Evolutionary conservation across 2,113 vertebrate genomes (phyloP), one percentile per base, ranked within the genome.

Genomic region (Plotosus lineatus): DNA sequence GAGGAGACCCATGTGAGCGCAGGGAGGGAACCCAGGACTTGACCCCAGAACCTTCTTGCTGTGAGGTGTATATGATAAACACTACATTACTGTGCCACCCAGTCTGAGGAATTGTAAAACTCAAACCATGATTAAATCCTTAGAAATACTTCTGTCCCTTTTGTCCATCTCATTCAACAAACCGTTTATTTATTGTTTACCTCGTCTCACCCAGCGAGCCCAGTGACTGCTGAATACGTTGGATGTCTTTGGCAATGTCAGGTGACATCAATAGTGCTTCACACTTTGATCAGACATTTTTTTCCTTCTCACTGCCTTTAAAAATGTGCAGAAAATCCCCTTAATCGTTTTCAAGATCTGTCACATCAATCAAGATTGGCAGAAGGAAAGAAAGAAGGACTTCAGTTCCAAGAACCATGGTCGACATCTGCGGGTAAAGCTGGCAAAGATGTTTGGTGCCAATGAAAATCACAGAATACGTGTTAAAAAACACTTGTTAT

Each of bases 221-320:
- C 14, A 82, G 17, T 65, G 74, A 84, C 60, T 19, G 15, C 17
- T 60, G 75, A 82, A 56, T 60, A 1, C 80, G 28, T 69, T 71
- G 42, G 23, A 56, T 48, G 56, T 50, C 76, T 23, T 23, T 48
- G 61, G 73, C 75, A 79, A 86, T 5, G 51, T 15, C 75, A 36
- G 81, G 50, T 79, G 84, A 86, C 84, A 65, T 87, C 79, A 87
- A 84, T 82, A 77, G 56, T 80, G 84, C 63, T 84, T 83, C 33
- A 77, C 50, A 85, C 84, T 28, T 26, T 77, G 42, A 58, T 48
- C 74, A 77, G 76, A 81, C 10, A 2, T 66, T 77, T 79, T n/a
- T 85, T 69, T 86, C 87, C 82, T 83, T 87, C 83, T 88, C 48
- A 79, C 86, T 69, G 53, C 81, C 55, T 81, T 42, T n/a, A 31